Evolutionary conservation across 2,888 invertebrate genomes (phyloP), one percentile per base, ranked within the genome.

Genomic region (Oeneis ivallda): DNA sequence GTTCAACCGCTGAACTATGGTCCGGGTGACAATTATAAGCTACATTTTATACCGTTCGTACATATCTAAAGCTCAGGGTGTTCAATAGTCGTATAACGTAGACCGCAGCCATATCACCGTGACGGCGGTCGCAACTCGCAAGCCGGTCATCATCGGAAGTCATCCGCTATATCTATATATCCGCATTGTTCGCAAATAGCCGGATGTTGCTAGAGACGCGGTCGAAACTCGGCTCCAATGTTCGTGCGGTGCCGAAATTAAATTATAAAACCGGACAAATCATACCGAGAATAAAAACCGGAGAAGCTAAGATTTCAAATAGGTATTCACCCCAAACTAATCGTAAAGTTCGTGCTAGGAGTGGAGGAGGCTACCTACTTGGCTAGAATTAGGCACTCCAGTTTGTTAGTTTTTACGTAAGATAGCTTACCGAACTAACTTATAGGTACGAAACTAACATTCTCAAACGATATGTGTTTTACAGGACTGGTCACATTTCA

Each of bases 121-220:
- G 89, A 87, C 61, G 61, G 52, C 89, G 81, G 26, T 26, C 26
- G 26, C 26, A 26, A 26, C 26, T 83, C 82, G 89, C 88, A 89
- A 89, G 90, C 88, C 86, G 86, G 75, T 77, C 85, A 80, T 70
- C 86, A 89, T 89, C 87, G 90, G 89, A 90, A 89, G 88, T 83
- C 81, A 81, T 82, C 84, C 83, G 82, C 88, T 81, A 91, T 92
- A 92, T 92, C 91, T 89, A n/a, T n/a, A n/a, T n/a, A n/a, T n/a
- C n/a, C n/a, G n/a, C 91, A 90, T 91, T 92, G 91, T 91, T 83
- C 77, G 77, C 82, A 84, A 87, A 86, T 87, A 70, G 74, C 86
- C 90, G 91, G 89, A 90, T 88, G 91, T 87, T 84, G 82, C 78
- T 76, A 82, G 85, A 86, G 86, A 87, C 86, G 82, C 81, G 83